These are phyloP conservation scores for Calameuta filiformis DNA, from an alignment of 2,888 invertebrate genomes.

Conservation along the genomic window DNA sequence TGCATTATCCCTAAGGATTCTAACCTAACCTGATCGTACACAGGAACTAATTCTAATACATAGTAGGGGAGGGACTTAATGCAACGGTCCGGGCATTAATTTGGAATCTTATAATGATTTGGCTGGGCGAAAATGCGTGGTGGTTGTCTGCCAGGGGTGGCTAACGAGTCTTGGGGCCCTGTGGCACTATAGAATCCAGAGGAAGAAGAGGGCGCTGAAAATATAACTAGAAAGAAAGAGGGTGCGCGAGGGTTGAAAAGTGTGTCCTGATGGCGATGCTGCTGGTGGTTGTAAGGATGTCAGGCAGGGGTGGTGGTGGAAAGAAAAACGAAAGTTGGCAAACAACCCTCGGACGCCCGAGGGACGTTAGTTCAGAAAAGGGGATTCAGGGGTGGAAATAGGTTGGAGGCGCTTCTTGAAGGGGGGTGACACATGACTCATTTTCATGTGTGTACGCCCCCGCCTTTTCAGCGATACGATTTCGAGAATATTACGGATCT, in stretches of 20 bases:
- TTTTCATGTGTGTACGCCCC: conserved; percentile 37
- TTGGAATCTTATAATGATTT: conserved; percentile 55
- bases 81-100: conserved; percentile 49
- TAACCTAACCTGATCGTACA: background rate
- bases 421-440: conserved; percentile 58
- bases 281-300: background rate
- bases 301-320: conserved; percentile 28
- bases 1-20: conserved; percentile 12
- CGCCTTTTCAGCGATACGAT: conserved; percentile 57
- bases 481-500: conserved; percentile 55
- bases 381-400: conserved; percentile 41
- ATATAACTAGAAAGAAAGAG: background rate
- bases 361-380: conserved; percentile 51
- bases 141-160: conserved; percentile 18
- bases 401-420: conserved; percentile 12
- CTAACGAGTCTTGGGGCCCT: conserved; percentile 46
- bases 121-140: conserved; percentile 36
- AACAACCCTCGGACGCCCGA: conserved; percentile 51
- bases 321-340: conserved; percentile 56
- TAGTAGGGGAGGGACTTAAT: conserved; percentile 18
- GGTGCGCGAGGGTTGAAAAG: background rate
- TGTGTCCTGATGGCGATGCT: background rate
- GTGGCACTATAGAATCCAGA: background rate
- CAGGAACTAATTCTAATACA: background rate
- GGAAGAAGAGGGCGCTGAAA: background rate